Evolutionary conservation across 2,113 vertebrate species (phyloP).

Genomic region (Myodes glareolus): DNA sequence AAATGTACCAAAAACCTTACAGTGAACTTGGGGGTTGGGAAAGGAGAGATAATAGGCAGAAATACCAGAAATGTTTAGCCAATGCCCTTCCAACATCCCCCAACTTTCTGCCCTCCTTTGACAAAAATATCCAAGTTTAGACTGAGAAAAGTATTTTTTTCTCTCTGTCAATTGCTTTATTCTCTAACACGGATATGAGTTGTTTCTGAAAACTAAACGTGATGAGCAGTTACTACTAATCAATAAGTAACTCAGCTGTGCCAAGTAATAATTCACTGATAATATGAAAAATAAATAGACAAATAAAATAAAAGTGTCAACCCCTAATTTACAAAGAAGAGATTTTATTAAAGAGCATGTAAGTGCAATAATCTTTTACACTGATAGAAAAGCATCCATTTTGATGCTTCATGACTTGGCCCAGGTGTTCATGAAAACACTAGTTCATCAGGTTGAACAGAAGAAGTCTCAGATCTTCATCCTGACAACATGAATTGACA

Average conservation of each 20-base stretch:
- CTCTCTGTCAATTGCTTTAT: neutral
- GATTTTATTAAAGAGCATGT: neutral
- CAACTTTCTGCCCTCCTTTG: neutral
- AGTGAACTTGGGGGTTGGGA: neutral
- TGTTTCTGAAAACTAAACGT: neutral
- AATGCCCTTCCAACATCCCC: neutral
- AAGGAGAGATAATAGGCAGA: neutral
- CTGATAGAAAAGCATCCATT: neutral
- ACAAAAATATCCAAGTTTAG: conserved; percentile 30
- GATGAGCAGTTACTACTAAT: neutral
- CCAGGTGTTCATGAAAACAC: neutral
- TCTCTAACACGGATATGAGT: neutral
- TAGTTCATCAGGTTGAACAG: neutral
- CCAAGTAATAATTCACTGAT: neutral
- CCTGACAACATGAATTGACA: neutral
- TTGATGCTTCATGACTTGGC: neutral
- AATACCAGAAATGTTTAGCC: neutral
- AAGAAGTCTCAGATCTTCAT: neutral
- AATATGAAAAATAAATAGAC: neutral
- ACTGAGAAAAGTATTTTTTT: conserved; percentile 1
- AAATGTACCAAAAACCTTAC: conserved; percentile 8
- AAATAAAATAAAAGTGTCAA: conserved; percentile 9
- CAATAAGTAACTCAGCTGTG: neutral
- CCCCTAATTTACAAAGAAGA: neutral
- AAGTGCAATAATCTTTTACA: neutral